Evolutionary conservation across 2,113 vertebrate species (phyloP).

Genomic region (Tachycineta bicolor): DNA sequence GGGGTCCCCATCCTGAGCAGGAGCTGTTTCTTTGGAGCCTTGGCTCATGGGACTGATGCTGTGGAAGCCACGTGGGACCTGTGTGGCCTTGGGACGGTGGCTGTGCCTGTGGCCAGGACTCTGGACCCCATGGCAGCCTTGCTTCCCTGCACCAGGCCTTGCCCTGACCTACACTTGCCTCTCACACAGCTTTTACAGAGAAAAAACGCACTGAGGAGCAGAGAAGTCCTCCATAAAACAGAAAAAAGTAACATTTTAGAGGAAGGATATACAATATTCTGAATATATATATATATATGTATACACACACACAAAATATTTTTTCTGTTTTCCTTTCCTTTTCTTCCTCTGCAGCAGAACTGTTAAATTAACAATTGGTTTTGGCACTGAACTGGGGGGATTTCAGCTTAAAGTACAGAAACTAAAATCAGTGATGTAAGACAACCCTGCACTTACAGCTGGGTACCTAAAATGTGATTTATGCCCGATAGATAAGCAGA

Average conservation of each 20-base stretch:
- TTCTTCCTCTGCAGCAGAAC: not conserved
- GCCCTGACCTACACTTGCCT: not conserved
- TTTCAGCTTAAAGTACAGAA: not conserved
- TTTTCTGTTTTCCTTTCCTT: not conserved
- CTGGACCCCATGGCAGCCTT: not conserved
- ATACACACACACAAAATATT: not conserved
- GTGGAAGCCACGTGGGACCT: not conserved
- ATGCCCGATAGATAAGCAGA: not conserved
- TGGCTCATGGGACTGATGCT: accelerated
- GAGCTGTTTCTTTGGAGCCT: not conserved
- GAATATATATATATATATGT: not conserved
- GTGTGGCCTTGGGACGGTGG: accelerated
- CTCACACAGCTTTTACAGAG: not conserved
- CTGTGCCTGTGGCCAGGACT: not conserved
- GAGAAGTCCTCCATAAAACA: not conserved
- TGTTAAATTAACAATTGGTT: not conserved
- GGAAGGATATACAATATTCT: not conserved
- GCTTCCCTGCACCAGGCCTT: not conserved
- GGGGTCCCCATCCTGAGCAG: not conserved
- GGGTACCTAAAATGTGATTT: not conserved
- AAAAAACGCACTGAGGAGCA: not conserved
- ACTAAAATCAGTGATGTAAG: not conserved
- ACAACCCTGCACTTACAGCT: not conserved
- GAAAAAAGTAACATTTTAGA: not conserved
- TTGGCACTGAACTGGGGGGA: not conserved